Evolutionary conservation across 2,797 vertebrate species (phyloP).

Genomic region (Acrossocheilus fasciatus): DNA sequence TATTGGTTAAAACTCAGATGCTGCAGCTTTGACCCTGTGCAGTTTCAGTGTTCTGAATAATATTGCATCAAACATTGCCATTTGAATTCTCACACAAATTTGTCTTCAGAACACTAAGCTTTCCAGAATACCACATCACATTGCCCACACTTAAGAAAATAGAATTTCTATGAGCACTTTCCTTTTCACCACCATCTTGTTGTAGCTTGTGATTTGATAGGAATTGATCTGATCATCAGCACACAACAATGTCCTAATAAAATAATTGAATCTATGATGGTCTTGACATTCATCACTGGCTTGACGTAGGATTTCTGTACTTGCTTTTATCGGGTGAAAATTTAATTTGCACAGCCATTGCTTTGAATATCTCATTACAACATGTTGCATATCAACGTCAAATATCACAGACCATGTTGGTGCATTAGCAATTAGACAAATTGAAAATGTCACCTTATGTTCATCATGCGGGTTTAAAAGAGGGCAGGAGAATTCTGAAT

Average conservation of each 20-base stretch:
- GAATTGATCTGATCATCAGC: slow-evolving; percentile 32
- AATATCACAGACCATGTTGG: slow-evolving; percentile 23
- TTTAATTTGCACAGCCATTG: slow-evolving; percentile 36
- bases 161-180: background rate
- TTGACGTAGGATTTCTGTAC: slow-evolving; percentile 35
- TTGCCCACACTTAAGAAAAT: slow-evolving; percentile 4
- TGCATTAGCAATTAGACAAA: slow-evolving; percentile 10
- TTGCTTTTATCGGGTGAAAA: slow-evolving; percentile 18
- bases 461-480: slow-evolving; percentile 22
- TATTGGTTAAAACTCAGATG: slow-evolving; percentile 2
- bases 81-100: background rate
- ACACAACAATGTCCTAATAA: slow-evolving; percentile 23
- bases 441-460: slow-evolving; percentile 41
- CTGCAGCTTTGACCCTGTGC: background rate
- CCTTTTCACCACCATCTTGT: background rate
- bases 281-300: slow-evolving; percentile 38
- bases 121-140: background rate
- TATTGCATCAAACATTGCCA: background rate
- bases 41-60: background rate
- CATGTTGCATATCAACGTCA: slow-evolving; percentile 13
- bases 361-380: slow-evolving; percentile 43
- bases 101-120: slow-evolving; percentile 4
- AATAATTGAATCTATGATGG: slow-evolving; percentile 23
- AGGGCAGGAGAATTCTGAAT: slow-evolving; percentile 24
- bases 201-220: slow-evolving; percentile 15